phyloP scores from a whole-genome alignment of 2,113 vertebrate species.

The Aramus guarauna region DNA sequence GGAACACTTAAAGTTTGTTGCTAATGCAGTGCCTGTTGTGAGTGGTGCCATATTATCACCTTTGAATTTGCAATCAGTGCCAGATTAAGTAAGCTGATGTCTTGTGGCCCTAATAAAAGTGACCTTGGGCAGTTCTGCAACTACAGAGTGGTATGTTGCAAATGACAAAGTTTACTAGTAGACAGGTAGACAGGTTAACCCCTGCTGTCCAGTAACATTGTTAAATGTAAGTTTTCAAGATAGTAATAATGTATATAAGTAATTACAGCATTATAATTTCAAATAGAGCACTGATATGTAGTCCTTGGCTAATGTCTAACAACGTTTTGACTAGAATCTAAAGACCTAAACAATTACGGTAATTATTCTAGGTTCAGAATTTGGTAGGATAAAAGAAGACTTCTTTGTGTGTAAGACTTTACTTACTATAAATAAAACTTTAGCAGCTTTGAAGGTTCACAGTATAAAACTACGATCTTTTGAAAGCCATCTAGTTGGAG shows the following conservation, averaged over 20 bases:
- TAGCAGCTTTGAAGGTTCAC: neutral
- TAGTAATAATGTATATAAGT: neutral
- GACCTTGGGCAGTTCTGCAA: slow-evolving; percentile 55
- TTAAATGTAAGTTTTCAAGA: neutral
- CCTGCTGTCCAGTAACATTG: neutral
- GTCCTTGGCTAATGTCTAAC: neutral
- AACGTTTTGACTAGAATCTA: neutral
- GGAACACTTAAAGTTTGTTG: neutral
- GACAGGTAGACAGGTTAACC: neutral
- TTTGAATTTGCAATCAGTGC: slow-evolving; percentile 42
- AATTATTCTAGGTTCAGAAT: neutral
- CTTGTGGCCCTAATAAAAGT: slow-evolving; percentile 15
- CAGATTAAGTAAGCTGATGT: slow-evolving; percentile 35
- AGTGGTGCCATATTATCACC: slow-evolving; percentile 23
- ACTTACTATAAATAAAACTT: neutral
- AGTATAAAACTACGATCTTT: neutral
- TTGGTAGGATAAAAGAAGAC: neutral
- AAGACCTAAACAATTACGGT: neutral
- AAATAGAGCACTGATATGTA: neutral
- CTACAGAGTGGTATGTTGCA: neutral
- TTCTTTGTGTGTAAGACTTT: neutral
- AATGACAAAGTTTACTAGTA: slow-evolving; percentile 45
- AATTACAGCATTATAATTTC: neutral
- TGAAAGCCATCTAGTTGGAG: neutral
- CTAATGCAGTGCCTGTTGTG: neutral